A percentile compares a stretch with the other conserved stretches of the same genome.
Conservation (phyloP, 2,888 invertebrate species). For the Trypoxylon attenuatum region DNA sequence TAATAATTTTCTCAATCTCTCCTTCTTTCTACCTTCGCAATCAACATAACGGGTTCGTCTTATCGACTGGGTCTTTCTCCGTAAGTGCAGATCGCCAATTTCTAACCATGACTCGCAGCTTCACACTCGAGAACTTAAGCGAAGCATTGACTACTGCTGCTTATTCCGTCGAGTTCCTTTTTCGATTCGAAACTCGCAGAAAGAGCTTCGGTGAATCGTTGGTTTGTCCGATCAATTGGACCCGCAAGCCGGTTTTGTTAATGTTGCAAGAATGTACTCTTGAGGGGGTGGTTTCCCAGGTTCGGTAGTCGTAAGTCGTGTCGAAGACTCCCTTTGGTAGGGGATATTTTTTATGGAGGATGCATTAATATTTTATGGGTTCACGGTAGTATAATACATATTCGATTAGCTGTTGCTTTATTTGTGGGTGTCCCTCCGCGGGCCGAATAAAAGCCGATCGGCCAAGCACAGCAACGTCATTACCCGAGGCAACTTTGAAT, state of each 20-base stretch:
- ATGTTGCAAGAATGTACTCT: background rate
- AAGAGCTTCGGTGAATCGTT: background rate
- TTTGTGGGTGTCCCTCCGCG: constrained; percentile 23
- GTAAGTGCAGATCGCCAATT: constrained; percentile 56
- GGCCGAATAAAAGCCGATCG: constrained; percentile 42
- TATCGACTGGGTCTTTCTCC: constrained; percentile 23
- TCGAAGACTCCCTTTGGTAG: background rate
- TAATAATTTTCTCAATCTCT: constrained; percentile 56
- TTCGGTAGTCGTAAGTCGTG: too few relatives aligned
- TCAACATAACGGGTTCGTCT: constrained; percentile 37
- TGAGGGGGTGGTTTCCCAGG: background rate
- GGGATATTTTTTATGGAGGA: background rate
- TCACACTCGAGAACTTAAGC: constrained; percentile 1
- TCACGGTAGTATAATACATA: constrained; percentile 15
- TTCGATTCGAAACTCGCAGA: too few relatives aligned
- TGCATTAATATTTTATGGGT: background rate
- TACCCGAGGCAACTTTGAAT: constrained; percentile 46
- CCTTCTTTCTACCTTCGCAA: constrained; percentile 34
- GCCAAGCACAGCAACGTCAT: constrained; percentile 22
- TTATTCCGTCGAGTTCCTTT: too few relatives aligned
- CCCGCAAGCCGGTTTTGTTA: background rate
- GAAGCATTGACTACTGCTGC: background rate
- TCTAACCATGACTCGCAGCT: constrained; percentile 65
- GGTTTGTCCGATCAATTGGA: background rate
- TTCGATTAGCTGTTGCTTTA: constrained; percentile 20